These are phyloP conservation scores for Acanthacorydalis orientalis DNA, from an alignment of 2,888 invertebrate species.

Conservation along the genomic window DNA sequence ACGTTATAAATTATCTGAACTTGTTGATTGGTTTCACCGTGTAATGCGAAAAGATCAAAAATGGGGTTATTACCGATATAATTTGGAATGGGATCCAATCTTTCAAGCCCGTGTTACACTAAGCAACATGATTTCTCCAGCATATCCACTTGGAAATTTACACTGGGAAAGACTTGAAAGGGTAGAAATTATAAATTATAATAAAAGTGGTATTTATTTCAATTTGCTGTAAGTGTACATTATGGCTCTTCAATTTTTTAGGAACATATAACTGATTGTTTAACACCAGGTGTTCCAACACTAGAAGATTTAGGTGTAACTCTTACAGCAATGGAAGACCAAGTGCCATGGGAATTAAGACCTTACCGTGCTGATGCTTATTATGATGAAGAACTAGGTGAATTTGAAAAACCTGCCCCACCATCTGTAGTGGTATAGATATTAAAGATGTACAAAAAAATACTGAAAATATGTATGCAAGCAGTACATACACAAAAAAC, in stretches of 20 bases:
- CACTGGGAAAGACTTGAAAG: conserved; percentile 69
- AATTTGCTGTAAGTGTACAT: no score
- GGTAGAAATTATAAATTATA: conserved; percentile 24
- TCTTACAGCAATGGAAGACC: conserved; percentile 59
- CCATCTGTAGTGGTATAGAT: conserved; percentile 30
- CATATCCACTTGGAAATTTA: conserved; percentile 48
- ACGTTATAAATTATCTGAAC: conserved; percentile 57
- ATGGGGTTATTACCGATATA: conserved; percentile 52
- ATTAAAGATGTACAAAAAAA: neutral
- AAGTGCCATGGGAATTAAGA: conserved; percentile 67
- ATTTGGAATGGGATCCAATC: conserved; percentile 54
- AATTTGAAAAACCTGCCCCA: conserved; percentile 47
- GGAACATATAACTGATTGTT: conserved; percentile 61
- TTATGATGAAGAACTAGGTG: conserved; percentile 59
- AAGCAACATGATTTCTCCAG: conserved; percentile 40
- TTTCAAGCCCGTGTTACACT: conserved; percentile 48
- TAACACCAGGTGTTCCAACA: conserved; percentile 46
- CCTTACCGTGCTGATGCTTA: conserved; percentile 49
- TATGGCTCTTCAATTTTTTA: no score
- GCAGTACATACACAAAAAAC: no score
- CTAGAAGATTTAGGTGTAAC: conserved; percentile 77
- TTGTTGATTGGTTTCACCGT: conserved; percentile 70
- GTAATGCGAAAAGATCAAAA: conserved; percentile 52
- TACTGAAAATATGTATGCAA: no score
- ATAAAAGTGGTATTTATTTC: neutral